Conservation (phyloP, 2,113 vertebrate species). For the Nanorana parkeri region DNA sequence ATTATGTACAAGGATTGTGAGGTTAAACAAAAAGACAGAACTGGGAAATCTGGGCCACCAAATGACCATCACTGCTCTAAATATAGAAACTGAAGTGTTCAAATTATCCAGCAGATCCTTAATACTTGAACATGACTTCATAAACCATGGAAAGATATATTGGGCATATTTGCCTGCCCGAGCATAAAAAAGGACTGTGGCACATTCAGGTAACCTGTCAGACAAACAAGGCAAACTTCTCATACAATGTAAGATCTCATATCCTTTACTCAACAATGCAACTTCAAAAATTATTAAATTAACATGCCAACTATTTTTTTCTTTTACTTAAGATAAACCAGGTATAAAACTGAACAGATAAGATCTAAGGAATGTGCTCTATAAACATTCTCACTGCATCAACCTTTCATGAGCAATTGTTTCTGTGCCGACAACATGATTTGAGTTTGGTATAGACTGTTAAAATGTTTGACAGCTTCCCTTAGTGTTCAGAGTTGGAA, state of each 20-base stretch:
- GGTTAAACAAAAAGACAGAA: no score
- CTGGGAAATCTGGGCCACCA: no score
- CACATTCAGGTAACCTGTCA: background rate
- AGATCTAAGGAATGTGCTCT: conserved; percentile 45
- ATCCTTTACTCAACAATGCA: conserved; percentile 4
- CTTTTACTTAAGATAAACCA: conserved; percentile 37
- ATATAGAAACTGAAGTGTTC: no score
- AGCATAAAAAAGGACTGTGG: background rate
- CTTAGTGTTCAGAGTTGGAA: conserved; percentile 18
- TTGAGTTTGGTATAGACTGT: conserved; percentile 36
- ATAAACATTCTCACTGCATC: conserved; percentile 45
- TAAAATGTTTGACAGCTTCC: conserved; percentile 51
- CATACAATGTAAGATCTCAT: conserved; percentile 13
- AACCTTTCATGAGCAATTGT: conserved; percentile 22
- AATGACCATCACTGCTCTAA: no score
- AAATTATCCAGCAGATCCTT: no score
- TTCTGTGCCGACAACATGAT: conserved; percentile 14
- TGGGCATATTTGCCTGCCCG: background rate
- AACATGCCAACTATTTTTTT: conserved; percentile 22
- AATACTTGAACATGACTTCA: background rate
- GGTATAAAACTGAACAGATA: conserved; percentile 47
- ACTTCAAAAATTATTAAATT: conserved; percentile 52
- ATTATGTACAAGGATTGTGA: no score
- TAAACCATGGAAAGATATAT: no score
- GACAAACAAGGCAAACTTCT: conserved; percentile 7